phyloP scores from a whole-genome alignment of 2,113 vertebrate genomes.

The Gasterosteus nipponicus region DNA sequence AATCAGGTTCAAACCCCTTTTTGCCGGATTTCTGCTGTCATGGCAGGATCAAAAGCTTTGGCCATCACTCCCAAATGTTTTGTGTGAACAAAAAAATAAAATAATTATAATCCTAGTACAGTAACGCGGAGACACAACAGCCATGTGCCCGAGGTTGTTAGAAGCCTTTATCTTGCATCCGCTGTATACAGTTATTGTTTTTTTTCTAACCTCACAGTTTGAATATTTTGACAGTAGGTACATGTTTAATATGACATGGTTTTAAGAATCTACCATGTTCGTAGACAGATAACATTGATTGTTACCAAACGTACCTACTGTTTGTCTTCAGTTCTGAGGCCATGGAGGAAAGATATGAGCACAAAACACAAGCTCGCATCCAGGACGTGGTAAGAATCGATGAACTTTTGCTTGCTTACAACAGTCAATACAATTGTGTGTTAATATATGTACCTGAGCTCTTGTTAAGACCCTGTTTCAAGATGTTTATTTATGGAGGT shows the following conservation, averaged over 20 bases:
- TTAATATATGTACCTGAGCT: background rate
- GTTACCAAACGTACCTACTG: conserved; percentile 28
- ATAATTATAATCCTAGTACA: background rate
- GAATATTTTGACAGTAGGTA: background rate
- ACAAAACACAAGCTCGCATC: conserved; percentile 72
- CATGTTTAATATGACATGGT: background rate
- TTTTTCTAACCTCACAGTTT: background rate
- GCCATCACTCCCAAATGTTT: background rate
- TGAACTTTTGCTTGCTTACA: background rate
- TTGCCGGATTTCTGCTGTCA: background rate
- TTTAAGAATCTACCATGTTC: background rate
- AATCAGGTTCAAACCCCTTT: background rate
- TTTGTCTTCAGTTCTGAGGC: conserved; percentile 71
- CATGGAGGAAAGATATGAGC: conserved; percentile 77
- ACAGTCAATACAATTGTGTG: background rate
- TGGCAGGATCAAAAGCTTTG: background rate
- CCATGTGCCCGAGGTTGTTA: background rate
- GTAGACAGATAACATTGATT: conserved; percentile 1
- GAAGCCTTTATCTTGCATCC: background rate
- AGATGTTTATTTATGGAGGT: background rate
- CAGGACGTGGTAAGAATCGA: conserved; percentile 77
- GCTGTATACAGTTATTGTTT: background rate
- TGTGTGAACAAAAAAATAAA: background rate
- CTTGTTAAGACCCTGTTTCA: background rate
- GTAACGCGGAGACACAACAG: too few relatives aligned